Conservation (phyloP, 30 jellyfish, hydroid and myxozoan species). For the Aurelia sp. region DNA sequence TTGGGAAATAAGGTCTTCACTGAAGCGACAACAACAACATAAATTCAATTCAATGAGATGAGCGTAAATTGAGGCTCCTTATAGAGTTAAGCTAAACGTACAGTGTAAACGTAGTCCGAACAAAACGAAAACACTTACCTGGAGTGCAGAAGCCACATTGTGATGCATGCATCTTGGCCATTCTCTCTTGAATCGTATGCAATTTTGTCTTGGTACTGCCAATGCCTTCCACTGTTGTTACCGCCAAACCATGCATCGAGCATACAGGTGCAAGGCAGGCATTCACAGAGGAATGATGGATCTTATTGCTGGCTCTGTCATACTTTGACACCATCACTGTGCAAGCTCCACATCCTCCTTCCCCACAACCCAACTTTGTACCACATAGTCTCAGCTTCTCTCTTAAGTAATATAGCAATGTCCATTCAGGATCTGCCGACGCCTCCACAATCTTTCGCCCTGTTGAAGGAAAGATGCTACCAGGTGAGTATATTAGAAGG, state of each 20-base stretch:
- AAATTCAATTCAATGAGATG: too few relatives aligned
- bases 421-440: constrained; percentile 47
- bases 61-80: too few relatives aligned
- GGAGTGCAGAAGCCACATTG: constrained; percentile 61
- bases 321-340: constrained; percentile 41
- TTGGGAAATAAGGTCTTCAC: too few relatives aligned
- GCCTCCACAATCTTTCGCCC: constrained; percentile 36
- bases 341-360: constrained; percentile 61
- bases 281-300: constrained; percentile 29
- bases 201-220: constrained; percentile 35
- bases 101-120: too few relatives aligned
- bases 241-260: constrained; percentile 43
- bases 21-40: too few relatives aligned
- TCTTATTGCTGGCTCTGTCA: constrained; percentile 15
- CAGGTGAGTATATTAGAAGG: neutral
- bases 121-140: neutral
- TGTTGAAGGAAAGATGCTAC: neutral
- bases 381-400: constrained; percentile 30
- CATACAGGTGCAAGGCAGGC: constrained; percentile 48
- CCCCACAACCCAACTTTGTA: constrained; percentile 47
- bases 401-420: constrained; percentile 23
- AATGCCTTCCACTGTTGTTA: constrained; percentile 52
- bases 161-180: constrained; percentile 40
- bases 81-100: too few relatives aligned
- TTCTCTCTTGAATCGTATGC: constrained; percentile 32